These are phyloP conservation scores for Margarornis squamiger DNA, from an alignment of 2,797 vertebrate species.

Conservation along the genomic window DNA sequence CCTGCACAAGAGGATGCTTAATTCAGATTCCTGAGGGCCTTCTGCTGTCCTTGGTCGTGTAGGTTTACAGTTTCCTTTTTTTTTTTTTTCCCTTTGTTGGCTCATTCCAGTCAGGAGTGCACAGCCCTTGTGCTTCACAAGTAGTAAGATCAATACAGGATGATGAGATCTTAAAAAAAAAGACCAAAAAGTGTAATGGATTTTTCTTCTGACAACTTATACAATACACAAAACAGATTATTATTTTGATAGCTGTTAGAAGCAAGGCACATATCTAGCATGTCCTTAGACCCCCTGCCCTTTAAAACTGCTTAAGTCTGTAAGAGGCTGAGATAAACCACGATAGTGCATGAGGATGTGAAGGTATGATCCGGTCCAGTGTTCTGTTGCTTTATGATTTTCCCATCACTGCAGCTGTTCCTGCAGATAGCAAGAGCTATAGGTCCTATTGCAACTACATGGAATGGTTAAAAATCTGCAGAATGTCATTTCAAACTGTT, in stretches of 20 bases:
- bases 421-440: not conserved
- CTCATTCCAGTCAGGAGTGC: not conserved
- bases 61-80: not conserved
- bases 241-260: not conserved
- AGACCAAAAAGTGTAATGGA: fast-evolving
- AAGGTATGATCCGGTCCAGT: not conserved
- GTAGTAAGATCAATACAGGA: not conserved
- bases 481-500: not conserved
- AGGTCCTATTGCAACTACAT: not conserved
- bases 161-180: not conserved
- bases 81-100: not conserved
- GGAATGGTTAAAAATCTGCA: not conserved
- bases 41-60: not conserved
- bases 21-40: not conserved
- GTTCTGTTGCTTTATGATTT: not conserved
- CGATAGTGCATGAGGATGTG: not conserved
- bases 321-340: not conserved
- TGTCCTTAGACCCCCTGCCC: not conserved
- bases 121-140: not conserved
- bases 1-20: not conserved
- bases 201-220: not conserved
- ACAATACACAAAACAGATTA: not conserved
- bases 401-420: not conserved
- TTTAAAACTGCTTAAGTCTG: not conserved
- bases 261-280: not conserved